Evolutionary conservation across 1,140 invertebrate genomes (phyloP).

Genomic region (Penaeus japonicus): DNA sequence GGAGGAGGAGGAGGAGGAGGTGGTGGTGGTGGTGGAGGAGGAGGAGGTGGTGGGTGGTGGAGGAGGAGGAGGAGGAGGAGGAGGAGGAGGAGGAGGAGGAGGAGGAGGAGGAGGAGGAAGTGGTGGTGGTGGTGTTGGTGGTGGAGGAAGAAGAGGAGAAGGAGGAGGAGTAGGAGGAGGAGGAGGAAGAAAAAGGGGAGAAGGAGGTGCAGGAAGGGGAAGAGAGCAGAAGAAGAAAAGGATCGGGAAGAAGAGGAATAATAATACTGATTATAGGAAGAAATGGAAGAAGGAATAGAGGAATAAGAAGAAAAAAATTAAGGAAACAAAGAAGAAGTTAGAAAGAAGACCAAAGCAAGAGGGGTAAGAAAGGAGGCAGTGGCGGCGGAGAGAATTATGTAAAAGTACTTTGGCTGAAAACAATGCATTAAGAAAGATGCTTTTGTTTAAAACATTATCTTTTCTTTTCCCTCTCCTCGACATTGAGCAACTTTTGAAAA

Average conservation of each 20-base stretch:
- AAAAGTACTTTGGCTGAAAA: too few species aligned
- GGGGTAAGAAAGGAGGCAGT: not conserved
- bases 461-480: too few species aligned
- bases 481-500: too few species aligned
- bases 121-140: not conserved
- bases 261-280: not conserved
- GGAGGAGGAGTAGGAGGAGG: not conserved
- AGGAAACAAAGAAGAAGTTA: slow-evolving; percentile 7
- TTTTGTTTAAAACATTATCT: too few species aligned
- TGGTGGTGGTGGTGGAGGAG: not conserved
- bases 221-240: not conserved
- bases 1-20: not conserved
- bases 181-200: too few species aligned
- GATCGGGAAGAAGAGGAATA: not conserved
- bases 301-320: slow-evolving; percentile 1
- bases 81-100: too few species aligned
- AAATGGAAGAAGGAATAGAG: slow-evolving; percentile 9
- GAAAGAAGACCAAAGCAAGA: not conserved
- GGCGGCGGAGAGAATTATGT: not conserved
- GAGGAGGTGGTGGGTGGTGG: not conserved
- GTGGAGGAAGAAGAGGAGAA: not conserved
- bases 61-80: too few species aligned
- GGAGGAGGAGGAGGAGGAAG: too few species aligned
- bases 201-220: not conserved
- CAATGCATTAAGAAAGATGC: too few species aligned